Evolutionary conservation across 2,113 vertebrate genomes (phyloP).

Genomic region (Piprites chloris): DNA sequence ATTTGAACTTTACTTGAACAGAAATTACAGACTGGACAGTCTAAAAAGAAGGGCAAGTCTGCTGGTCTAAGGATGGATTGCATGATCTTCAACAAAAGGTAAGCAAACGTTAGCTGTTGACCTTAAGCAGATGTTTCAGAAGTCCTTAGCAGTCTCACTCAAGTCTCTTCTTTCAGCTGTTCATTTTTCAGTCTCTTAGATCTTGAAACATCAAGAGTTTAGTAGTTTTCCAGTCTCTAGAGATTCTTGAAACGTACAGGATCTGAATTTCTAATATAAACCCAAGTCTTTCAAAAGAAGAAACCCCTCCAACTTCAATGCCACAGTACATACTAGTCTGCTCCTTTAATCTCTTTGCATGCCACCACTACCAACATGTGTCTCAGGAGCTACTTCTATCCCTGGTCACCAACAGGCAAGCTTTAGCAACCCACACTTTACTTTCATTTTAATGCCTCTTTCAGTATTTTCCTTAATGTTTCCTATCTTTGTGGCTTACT

Average conservation of each 20-base stretch:
- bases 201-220: constrained; percentile 31
- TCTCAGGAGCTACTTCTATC: neutral
- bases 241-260: neutral
- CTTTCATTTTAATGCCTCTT: neutral
- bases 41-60: neutral
- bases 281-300: neutral
- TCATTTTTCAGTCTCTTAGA: constrained; percentile 30
- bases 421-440: neutral
- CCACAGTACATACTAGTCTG: neutral
- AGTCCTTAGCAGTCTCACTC: neutral
- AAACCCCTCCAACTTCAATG: neutral
- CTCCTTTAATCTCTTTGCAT: neutral
- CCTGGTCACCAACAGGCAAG: neutral
- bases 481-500: neutral
- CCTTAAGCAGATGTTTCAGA: constrained; percentile 4
- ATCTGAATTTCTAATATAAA: constrained; percentile 1
- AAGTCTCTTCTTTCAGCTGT: neutral
- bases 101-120: neutral
- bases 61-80: neutral
- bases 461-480: neutral
- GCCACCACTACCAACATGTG: neutral
- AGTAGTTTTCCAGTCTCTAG: neutral
- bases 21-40: neutral
- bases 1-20: neutral
- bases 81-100: neutral